These are phyloP conservation scores for Leistus spinibarbis DNA, from an alignment of 2,888 invertebrate species.

Conservation along the genomic window DNA sequence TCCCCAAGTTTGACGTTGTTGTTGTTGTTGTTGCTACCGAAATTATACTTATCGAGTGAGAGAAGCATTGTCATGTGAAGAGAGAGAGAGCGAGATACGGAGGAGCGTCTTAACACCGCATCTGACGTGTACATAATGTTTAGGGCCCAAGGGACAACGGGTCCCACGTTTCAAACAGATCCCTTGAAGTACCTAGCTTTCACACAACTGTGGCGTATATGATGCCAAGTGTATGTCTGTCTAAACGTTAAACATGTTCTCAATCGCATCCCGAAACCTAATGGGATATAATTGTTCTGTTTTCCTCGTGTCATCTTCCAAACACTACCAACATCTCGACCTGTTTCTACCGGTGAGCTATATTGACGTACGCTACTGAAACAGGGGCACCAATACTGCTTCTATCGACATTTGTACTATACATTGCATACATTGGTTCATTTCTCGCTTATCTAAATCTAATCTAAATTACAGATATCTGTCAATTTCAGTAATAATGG, in stretches of 20 bases:
- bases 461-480: no score
- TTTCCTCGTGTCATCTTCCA: constrained; percentile 21
- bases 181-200: neutral
- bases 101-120: neutral
- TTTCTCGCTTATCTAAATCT: no score
- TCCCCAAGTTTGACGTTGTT: constrained; percentile 25
- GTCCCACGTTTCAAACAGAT: neutral
- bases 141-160: neutral
- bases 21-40: constrained; percentile 11
- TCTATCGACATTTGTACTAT: neutral
- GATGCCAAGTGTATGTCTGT: neutral
- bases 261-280: constrained; percentile 7
- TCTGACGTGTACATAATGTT: constrained; percentile 1
- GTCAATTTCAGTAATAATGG: no score
- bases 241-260: constrained; percentile 5
- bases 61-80: constrained; percentile 1
- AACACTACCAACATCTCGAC: constrained; percentile 21
- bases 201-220: neutral
- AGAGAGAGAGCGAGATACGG: neutral
- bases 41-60: constrained; percentile 23
- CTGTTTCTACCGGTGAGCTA: constrained; percentile 4
- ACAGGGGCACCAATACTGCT: constrained; percentile 4
- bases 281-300: constrained; percentile 32
- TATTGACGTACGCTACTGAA: constrained; percentile 4
- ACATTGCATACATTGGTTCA: no score